Evolutionary conservation across 2,888 invertebrate species (phyloP).

Genomic region (Dysmachus trigonus): DNA sequence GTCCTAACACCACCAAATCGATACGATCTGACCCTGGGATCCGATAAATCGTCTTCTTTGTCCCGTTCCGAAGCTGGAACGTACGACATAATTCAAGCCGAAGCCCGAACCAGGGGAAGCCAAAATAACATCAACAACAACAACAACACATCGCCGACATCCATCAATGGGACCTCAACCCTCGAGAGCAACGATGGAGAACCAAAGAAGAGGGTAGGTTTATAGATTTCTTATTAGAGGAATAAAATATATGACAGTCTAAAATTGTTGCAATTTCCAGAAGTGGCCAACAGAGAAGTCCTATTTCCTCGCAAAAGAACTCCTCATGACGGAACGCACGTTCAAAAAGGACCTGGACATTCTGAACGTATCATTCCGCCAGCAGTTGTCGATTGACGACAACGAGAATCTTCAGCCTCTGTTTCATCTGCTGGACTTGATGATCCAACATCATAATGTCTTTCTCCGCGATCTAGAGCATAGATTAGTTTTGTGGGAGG

Average conservation of each 20-base stretch:
- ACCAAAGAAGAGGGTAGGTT: slow-evolving; percentile 58
- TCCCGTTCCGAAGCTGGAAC: slow-evolving; percentile 64
- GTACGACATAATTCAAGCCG: slow-evolving; percentile 63
- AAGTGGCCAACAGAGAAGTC: slow-evolving; percentile 75
- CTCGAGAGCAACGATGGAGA: slow-evolving; percentile 54
- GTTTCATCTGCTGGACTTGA: slow-evolving; percentile 76
- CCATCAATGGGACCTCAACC: slow-evolving; percentile 29
- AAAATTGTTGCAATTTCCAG: slow-evolving; percentile 57
- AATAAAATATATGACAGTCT: background rate
- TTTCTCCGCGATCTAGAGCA: slow-evolving; percentile 83
- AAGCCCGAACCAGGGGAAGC: slow-evolving; percentile 57
- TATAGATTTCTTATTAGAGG: too few species aligned
- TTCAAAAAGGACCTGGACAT: slow-evolving; percentile 95
- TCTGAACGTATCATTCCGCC: slow-evolving; percentile 82
- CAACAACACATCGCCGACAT: background rate
- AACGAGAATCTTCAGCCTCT: slow-evolving; percentile 66
- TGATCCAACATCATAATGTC: slow-evolving; percentile 83
- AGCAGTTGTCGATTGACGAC: slow-evolving; percentile 72
- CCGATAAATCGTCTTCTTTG: slow-evolving; percentile 63
- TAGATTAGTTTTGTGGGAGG: slow-evolving; percentile 78
- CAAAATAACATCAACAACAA: slow-evolving; percentile 23
- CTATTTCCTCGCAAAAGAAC: slow-evolving; percentile 89
- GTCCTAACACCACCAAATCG: slow-evolving; percentile 57
- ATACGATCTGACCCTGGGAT: slow-evolving; percentile 62
- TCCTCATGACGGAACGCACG: slow-evolving; percentile 94